phyloP scores from a whole-genome alignment of 2,113 vertebrate genomes.

The Spermophilus dauricus region DNA sequence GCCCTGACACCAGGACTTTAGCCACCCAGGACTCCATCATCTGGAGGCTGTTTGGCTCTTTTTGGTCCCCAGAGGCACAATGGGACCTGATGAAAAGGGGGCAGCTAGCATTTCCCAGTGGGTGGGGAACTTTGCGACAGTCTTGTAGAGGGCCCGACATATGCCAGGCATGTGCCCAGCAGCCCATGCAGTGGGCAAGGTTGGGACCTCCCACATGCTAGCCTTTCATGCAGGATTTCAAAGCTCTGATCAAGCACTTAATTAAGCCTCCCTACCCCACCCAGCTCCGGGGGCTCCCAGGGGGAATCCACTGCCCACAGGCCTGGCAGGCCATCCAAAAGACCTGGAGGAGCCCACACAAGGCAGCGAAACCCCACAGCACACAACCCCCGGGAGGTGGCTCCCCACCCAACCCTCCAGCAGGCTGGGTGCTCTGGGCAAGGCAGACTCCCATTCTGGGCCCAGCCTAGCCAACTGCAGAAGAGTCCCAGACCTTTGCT shows the following conservation, averaged over 20 bases:
- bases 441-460: rapidly evolving
- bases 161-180: neutral
- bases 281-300: neutral
- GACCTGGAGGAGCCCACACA: neutral
- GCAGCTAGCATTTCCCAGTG: neutral
- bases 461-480: neutral
- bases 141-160: neutral
- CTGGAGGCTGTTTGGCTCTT: neutral
- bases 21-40: too few relatives aligned
- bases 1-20: too few relatives aligned
- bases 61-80: neutral
- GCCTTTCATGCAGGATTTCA: constrained; percentile 47
- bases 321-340: neutral
- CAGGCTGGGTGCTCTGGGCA: neutral
- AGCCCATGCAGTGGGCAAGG: neutral
- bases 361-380: neutral
- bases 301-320: neutral
- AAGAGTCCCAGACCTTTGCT: neutral
- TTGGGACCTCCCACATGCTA: neutral
- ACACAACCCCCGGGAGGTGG: neutral
- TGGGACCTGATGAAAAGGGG: too few relatives aligned
- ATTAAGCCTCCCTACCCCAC: neutral
- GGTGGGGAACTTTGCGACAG: neutral
- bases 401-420: neutral
- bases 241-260: neutral